Percentiles rank a stretch among this genome's conserved stretches.
Evolutionary conservation across 2,797 vertebrate genomes (phyloP).

Genomic region (Parotocinclus haroldoi): DNA sequence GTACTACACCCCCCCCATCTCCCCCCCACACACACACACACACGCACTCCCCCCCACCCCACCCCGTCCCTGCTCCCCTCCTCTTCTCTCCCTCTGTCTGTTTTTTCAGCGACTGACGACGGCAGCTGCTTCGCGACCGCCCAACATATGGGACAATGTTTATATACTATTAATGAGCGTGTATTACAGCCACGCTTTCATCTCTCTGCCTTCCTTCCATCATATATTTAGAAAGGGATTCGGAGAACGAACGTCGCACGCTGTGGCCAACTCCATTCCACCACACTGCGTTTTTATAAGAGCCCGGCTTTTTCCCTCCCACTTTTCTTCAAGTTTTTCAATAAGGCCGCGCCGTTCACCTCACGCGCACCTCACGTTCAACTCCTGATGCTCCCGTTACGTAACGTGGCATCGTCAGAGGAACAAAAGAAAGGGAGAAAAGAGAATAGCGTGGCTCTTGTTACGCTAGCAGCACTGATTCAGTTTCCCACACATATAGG

Average conservation of each 20-base stretch:
- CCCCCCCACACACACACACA: background rate
- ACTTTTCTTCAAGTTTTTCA: background rate
- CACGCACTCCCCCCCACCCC: background rate
- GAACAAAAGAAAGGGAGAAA: background rate
- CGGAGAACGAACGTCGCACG: conserved; percentile 2
- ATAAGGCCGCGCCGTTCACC: background rate
- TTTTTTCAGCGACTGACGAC: conserved; percentile 22
- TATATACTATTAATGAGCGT: conserved; percentile 28
- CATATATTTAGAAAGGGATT: conserved; percentile 22
- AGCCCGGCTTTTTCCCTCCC: background rate
- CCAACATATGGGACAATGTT: conserved; percentile 38
- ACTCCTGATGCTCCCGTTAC: no score
- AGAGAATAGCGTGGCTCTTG: background rate
- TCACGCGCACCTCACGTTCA: no score
- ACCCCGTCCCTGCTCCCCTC: background rate
- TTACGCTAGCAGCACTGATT: background rate
- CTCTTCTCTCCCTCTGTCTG: conserved; percentile 9
- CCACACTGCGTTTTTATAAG: background rate
- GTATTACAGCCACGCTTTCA: conserved; percentile 22
- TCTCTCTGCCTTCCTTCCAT: conserved; percentile 18
- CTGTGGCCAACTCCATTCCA: background rate
- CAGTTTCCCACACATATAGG: background rate
- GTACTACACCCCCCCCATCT: conserved; percentile 16
- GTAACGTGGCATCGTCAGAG: no score
- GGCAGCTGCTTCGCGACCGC: conserved; percentile 30